These are phyloP conservation scores for Heterodera carotae DNA, from an alignment of 1,140 invertebrate genomes.

Conservation along the genomic window DNA sequence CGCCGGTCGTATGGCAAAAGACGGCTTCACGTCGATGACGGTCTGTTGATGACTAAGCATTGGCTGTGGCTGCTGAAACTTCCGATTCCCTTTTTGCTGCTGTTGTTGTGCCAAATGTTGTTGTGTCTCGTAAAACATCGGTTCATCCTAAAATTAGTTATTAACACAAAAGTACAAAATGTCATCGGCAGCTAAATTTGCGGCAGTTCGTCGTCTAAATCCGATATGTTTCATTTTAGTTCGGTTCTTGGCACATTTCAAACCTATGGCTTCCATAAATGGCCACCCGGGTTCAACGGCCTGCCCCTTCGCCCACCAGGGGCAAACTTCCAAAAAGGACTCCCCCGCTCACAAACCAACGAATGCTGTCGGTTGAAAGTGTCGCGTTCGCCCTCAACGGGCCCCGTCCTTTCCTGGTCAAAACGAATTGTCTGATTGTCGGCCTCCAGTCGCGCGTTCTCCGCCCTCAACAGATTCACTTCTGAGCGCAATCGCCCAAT, in stretches of 20 bases:
- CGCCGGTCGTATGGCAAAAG: not conserved
- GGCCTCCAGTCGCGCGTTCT: conserved; percentile 22
- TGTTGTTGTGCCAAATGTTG: not conserved
- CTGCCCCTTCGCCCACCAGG: no score
- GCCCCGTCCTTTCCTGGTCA: not conserved
- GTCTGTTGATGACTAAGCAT: not conserved
- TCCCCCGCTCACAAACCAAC: not conserved
- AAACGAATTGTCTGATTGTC: conserved; percentile 8
- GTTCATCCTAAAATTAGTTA: not conserved
- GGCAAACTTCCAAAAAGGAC: not conserved
- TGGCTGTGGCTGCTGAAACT: not conserved
- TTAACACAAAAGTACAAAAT: no score
- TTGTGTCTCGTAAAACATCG: not conserved
- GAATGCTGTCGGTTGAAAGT: not conserved
- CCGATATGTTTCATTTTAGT: no score
- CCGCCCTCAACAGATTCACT: conserved; percentile 41
- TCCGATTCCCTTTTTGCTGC: not conserved
- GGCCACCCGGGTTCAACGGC: no score
- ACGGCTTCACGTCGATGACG: not conserved
- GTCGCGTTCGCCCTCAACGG: not conserved
- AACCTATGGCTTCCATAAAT: no score
- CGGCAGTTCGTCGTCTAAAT: no score
- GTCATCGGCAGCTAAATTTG: no score
- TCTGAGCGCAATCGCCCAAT: conserved; percentile 51
- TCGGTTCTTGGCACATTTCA: no score